These are phyloP conservation scores for Antedon mediterranea DNA, from an alignment of 53 echinoderm and acorn worm genomes.

Conservation along the genomic window DNA sequence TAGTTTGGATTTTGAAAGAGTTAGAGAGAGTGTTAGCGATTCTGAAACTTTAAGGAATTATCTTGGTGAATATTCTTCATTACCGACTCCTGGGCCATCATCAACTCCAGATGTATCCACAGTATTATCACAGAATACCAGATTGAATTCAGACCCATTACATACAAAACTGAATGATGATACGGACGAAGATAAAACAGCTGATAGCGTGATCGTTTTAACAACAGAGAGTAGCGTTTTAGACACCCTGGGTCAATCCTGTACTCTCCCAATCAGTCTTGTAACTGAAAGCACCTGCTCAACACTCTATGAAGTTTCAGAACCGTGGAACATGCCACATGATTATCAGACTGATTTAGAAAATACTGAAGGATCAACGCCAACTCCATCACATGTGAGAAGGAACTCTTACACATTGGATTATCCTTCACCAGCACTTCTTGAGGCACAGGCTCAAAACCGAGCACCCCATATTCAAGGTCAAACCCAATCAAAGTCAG, in stretches of 20 bases:
- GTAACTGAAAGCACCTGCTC: conserved; percentile 54
- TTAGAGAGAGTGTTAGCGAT: conserved; percentile 40
- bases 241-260: conserved; percentile 60
- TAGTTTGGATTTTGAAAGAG: conserved; percentile 1
- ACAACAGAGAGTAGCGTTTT: conserved; percentile 16
- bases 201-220: not conserved
- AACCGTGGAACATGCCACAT: conserved; percentile 25
- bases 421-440: conserved; percentile 73
- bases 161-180: not conserved
- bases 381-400: conserved; percentile 42
- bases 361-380: conserved; percentile 10
- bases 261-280: conserved; percentile 69
- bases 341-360: not conserved
- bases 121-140: not conserved
- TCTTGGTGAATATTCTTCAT: conserved; percentile 62
- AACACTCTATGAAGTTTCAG: conserved; percentile 71
- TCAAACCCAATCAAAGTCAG: not conserved
- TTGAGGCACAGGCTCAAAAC: conserved; percentile 71
- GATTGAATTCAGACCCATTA: too few relatives aligned
- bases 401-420: conserved; percentile 81
- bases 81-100: conserved; percentile 41
- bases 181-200: not conserved
- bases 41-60: conserved; percentile 68
- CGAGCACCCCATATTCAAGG: conserved; percentile 49
- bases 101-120: conserved; percentile 6